A percentile compares a stretch with the other conserved stretches of the same genome.
These are phyloP conservation scores for Acanthacorydalis orientalis DNA, from an alignment of 2,888 invertebrate genomes.

Conservation along the genomic window DNA sequence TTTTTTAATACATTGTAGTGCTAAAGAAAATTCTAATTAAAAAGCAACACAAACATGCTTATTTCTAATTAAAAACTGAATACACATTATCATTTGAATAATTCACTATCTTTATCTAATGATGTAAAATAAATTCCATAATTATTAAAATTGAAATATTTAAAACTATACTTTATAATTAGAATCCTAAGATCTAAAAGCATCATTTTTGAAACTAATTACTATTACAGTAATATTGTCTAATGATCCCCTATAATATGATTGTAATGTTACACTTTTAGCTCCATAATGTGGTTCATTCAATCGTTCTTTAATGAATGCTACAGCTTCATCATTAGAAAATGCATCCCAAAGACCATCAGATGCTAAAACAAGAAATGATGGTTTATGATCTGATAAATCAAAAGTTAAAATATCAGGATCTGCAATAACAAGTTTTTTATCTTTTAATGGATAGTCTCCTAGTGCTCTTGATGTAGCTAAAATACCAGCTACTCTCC, in stretches of 20 bases:
- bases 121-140: no score
- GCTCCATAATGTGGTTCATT: conserved; percentile 81
- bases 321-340: conserved; percentile 84
- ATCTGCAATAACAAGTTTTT: conserved; percentile 84
- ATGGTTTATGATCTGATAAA: conserved; percentile 67
- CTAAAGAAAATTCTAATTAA: no score
- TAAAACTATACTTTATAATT: no score
- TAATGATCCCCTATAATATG: conserved; percentile 79
- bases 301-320: conserved; percentile 69
- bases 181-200: conserved; percentile 12
- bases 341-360: conserved; percentile 97
- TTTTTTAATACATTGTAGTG: no score
- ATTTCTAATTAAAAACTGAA: no score
- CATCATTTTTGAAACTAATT: conserved; percentile 54
- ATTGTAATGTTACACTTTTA: conserved; percentile 77
- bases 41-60: no score
- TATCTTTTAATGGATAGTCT: conserved; percentile 89
- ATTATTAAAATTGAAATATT: no score
- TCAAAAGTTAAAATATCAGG: conserved; percentile 90
- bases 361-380: conserved; percentile 82
- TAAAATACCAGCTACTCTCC: conserved; percentile 88
- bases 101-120: no score
- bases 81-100: no score
- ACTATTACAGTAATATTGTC: conserved; percentile 93
- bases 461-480: conserved; percentile 90